Conservation (phyloP, 2,797 vertebrate genomes). For the Numenius phaeopus region DNA sequence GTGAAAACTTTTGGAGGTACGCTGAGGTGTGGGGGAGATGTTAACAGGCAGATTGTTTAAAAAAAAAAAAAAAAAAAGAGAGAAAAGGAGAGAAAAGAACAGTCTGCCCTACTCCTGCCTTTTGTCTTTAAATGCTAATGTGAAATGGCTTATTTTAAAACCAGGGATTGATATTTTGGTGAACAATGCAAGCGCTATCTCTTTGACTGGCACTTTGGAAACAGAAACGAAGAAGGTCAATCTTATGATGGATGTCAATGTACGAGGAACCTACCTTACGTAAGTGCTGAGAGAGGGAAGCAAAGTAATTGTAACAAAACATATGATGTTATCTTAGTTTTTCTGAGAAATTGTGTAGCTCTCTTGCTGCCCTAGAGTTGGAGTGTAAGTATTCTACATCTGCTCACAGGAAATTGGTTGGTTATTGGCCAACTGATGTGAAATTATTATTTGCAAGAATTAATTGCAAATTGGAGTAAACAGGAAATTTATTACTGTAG, state of each 20-base stretch:
- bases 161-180: conserved; percentile 97
- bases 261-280: conserved; percentile 95
- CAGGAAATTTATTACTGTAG: neutral
- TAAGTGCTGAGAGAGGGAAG: conserved; percentile 75
- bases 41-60: neutral
- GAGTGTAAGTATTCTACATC: neutral
- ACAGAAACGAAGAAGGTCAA: conserved; percentile 94
- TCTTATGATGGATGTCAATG: conserved; percentile 94
- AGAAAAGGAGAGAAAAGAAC: neutral
- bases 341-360: neutral
- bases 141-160: conserved; percentile 63
- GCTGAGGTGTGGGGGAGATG: neutral
- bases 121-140: conserved; percentile 34
- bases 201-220: conserved; percentile 91
- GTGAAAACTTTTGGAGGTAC: conserved; percentile 93
- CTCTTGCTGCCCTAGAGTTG: neutral
- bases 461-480: neutral
- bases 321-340: neutral
- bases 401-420: neutral
- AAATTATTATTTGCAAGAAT: neutral
- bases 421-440: neutral
- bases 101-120: neutral
- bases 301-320: neutral
- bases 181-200: conserved; percentile 97
- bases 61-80: neutral